Base-by-base conservation (phyloP, 2,113 vertebrate genomes). In the Ancistrus triradiatus region DNA sequence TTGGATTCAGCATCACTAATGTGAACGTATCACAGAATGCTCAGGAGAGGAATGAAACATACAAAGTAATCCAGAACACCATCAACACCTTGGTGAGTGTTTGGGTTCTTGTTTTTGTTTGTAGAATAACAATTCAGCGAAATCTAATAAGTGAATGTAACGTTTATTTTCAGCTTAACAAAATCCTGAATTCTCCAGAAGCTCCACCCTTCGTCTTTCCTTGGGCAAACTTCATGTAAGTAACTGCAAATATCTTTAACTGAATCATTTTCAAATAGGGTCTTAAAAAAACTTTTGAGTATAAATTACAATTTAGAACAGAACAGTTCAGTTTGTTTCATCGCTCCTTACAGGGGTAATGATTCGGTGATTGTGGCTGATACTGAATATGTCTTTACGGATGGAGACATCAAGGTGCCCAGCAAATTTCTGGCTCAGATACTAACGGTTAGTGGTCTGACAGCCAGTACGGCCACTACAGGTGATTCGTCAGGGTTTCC, bases 1-100 rank as follows among this genome's bases (percentile, higher is more conserved):
- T 72, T 56, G 63, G 31, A 24, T 72, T 72, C 31, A 21, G 42
- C 56, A 62, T 72, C 44, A 62, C 0, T n/a, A 44, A 66, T 50
- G 63, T 72, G 15, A 52, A 8, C 27, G 51, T 72, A 22, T 19
- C 64, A 51, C 6, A 50, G 4, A 67, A 38, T 15, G 8, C 6
- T 46, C 51, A 31, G 22, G 33, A 33, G 13, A 33, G 15, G 15
- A 50, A 58, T 6, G 18, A 31, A 8, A 68, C 70, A 44, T 46
- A 51, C 19, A 1, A 8, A 1, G 2, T 28, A 63, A 68, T 72
- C 27, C 19, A 68, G 21, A 19, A 52, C 1, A 17, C 57, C 1
- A 46, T 72, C 21, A 68, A 68, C 28, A 14, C 24, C 14, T n/a
- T 72, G 63, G 70, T 72, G 7, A 68, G 63, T 62, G 27, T 31